Evolutionary conservation across 2,888 invertebrate genomes (phyloP), one percentile per base, ranked within the genome.

Genomic region (Seladonia tumulorum): DNA sequence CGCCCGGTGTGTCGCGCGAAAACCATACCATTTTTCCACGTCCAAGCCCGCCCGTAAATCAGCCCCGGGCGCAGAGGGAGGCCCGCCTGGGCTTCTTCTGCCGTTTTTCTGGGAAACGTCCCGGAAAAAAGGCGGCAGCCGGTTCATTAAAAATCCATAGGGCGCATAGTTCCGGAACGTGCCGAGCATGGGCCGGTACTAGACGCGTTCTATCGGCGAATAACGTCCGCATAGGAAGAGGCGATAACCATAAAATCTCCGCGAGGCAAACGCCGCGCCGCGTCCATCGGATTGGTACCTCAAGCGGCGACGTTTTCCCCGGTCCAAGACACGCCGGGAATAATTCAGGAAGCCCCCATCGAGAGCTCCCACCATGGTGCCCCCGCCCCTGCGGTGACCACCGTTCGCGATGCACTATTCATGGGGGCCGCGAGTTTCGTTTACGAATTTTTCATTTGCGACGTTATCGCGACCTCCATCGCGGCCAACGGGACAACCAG

Each of bases 361-460:
- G 77, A 78, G 63, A 18, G 39, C 22, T 49, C 25, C 14, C 29
- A 25, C 25, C 60, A 2, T 29, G 29, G 29, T 25, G 29, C 49
- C 76, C 42, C 47, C 47, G n/a, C n/a, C 47, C 49, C 49, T 71
- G 49, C 87, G 72, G 75, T 90, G 90, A 89, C 90, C 90, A 74
- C 72, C 79, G 49, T 83, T 83, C 85, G 87, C 89, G 76, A 90
- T 90, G 90, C 84, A 90, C 82, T 90, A 90, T 90, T 90, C 90
- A 90, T 88, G 84, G 86, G 47, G 39, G 47, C 57, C 78, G 87
- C 88, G 88, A 86, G 87, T 84, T 81, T 84, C 90, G 83, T 90
- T 90, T 84, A 89, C 89, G 87, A 90, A 90, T 88, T 89, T 89
- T 88, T 90, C 90, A 87, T 86, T 86, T 82, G 45, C 39, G 53